Conservation (phyloP, 2,888 invertebrate species). For the Drosophila fulvimacula region DNA sequence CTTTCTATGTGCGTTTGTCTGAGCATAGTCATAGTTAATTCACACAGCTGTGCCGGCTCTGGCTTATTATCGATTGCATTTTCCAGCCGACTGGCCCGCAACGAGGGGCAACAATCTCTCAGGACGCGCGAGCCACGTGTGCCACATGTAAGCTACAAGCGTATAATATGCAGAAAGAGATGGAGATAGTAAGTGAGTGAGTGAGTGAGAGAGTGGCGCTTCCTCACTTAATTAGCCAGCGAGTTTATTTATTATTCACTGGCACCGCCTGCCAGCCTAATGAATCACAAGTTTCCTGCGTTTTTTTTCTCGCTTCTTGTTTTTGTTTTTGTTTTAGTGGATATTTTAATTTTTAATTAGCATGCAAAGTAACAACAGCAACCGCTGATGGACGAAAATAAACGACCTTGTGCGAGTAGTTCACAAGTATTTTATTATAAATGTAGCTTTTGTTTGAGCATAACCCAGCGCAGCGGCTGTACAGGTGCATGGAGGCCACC, state of each 20-base stretch:
- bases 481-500: constrained; percentile 64
- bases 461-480: constrained; percentile 29
- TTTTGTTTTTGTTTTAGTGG: constrained; percentile 57
- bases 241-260: constrained; percentile 78
- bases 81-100: constrained; percentile 61
- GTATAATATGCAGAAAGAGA: constrained; percentile 55
- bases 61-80: constrained; percentile 67
- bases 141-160: constrained; percentile 70
- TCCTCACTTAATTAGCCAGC: constrained; percentile 76
- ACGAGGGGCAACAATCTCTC: constrained; percentile 56
- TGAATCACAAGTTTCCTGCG: constrained; percentile 71
- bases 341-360: constrained; percentile 80
- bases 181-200: not conserved
- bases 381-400: constrained; percentile 64
- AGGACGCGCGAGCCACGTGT: constrained; percentile 63
- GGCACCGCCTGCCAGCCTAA: constrained; percentile 72
- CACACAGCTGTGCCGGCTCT: constrained; percentile 43
- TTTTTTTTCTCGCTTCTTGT: not conserved
- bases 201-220: constrained; percentile 18
- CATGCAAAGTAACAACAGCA: constrained; percentile 58
- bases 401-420: constrained; percentile 68
- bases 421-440: constrained; percentile 54
- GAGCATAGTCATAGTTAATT: constrained; percentile 66
- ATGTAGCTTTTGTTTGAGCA: constrained; percentile 38
- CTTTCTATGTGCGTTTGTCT: not conserved